phyloP scores from a whole-genome alignment of 2,888 invertebrate genomes.

The Drosophila lutescens region DNA sequence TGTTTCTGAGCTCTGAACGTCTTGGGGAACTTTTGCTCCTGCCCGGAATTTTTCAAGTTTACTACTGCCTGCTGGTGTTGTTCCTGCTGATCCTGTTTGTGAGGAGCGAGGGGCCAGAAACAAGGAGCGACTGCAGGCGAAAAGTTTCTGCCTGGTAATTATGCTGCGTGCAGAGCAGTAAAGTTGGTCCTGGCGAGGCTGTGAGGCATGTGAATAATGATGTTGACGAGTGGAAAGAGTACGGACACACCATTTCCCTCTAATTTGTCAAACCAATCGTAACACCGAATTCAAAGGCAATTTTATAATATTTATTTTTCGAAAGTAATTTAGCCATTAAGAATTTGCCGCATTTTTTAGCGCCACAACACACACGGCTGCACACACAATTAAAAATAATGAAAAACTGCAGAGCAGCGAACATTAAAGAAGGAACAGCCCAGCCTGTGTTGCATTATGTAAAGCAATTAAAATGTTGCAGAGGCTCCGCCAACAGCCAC shows the following conservation, averaged over 20 bases:
- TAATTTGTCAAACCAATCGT: conserved; percentile 30
- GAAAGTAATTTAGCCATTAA: conserved; percentile 68
- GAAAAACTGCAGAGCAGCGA: conserved; percentile 54
- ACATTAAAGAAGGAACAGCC: conserved; percentile 25
- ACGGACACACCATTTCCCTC: conserved; percentile 15
- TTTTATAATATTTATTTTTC: not conserved
- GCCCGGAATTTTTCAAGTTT: conserved; percentile 63
- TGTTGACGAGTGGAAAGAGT: conserved; percentile 30
- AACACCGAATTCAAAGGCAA: conserved; percentile 4
- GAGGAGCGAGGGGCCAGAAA: not conserved
- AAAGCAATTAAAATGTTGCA: conserved; percentile 75
- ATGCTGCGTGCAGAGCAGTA: conserved; percentile 62
- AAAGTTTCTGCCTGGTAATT: conserved; percentile 72
- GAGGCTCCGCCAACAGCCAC: conserved; percentile 36
- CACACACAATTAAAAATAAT: conserved; percentile 77
- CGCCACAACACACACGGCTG: conserved; percentile 55
- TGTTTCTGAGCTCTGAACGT: conserved; percentile 46
- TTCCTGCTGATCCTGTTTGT: conserved; percentile 38
- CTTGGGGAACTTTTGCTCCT: conserved; percentile 45
- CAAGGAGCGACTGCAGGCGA: conserved; percentile 8
- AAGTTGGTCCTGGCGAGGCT: conserved; percentile 59
- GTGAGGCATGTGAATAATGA: conserved; percentile 69
- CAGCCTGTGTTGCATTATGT: conserved; percentile 68
- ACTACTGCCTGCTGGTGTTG: conserved; percentile 25
- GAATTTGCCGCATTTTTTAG: conserved; percentile 38